Conservation (phyloP, 2,888 invertebrate species). For the Thecocarcelia acutangulata region DNA sequence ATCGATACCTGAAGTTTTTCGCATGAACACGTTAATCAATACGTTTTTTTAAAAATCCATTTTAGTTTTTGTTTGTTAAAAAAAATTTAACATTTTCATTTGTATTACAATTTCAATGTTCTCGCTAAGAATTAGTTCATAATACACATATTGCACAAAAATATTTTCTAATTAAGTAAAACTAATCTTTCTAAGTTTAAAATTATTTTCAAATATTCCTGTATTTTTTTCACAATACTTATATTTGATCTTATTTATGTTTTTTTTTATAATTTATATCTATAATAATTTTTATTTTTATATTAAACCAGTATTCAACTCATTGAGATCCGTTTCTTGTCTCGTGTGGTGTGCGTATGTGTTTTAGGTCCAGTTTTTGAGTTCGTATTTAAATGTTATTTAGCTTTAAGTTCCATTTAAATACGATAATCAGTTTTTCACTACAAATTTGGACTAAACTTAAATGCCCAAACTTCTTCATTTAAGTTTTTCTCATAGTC, state of each 20-base stretch:
- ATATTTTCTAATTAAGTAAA: neutral
- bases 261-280: too few relatives aligned
- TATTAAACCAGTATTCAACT: neutral
- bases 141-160: constrained; percentile 46
- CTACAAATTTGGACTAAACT: too few relatives aligned
- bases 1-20: constrained; percentile 46
- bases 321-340: too few relatives aligned
- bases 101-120: neutral
- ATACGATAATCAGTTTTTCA: too few relatives aligned
- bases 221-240: neutral
- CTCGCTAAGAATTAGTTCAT: neutral
- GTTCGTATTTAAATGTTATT: too few relatives aligned
- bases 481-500: too few relatives aligned
- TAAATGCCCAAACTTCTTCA: too few relatives aligned
- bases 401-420: too few relatives aligned
- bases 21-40: constrained; percentile 21
- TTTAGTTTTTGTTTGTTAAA: constrained; percentile 30
- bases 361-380: too few relatives aligned
- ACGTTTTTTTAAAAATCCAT: constrained; percentile 34
- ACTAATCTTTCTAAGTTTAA: too few relatives aligned
- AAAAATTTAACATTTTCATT: too few relatives aligned
- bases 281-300: neutral
- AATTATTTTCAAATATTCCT: constrained; percentile 17
- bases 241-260: neutral
- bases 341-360: too few relatives aligned